These are phyloP conservation scores for Stenurella melanura DNA, from an alignment of 2,888 invertebrate genomes.

Conservation along the genomic window DNA sequence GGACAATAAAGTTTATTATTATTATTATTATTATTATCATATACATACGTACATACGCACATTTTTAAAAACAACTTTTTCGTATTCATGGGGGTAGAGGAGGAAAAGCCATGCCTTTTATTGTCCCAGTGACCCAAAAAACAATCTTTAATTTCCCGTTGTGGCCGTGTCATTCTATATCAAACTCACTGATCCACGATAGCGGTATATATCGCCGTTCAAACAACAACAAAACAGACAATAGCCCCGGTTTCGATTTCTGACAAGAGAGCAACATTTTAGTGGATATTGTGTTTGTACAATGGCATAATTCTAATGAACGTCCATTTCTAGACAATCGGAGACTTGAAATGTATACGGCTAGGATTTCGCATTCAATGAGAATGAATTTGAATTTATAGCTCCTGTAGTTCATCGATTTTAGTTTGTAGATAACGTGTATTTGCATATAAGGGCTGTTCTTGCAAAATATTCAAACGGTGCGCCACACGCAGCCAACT, in stretches of 20 bases:
- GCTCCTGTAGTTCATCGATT: constrained; percentile 64
- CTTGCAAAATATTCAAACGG: constrained; percentile 39
- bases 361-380: constrained; percentile 63
- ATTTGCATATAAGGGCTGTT: constrained; percentile 63
- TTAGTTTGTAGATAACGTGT: constrained; percentile 60
- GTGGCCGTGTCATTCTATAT: not conserved
- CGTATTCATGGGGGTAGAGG: too few species aligned
- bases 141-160: constrained; percentile 13
- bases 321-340: constrained; percentile 56
- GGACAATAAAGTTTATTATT: too few species aligned
- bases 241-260: constrained; percentile 12
- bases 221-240: constrained; percentile 10
- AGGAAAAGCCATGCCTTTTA: not conserved
- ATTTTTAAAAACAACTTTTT: too few species aligned
- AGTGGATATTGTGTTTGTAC: constrained; percentile 43
- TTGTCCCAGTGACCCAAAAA: constrained; percentile 4
- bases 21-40: too few species aligned
- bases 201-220: constrained; percentile 8
- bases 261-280: constrained; percentile 17
- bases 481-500: constrained; percentile 43
- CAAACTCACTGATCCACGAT: not conserved
- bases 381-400: constrained; percentile 63
- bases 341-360: constrained; percentile 58
- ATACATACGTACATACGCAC: too few species aligned
- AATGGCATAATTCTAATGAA: constrained; percentile 58